These are phyloP conservation scores for Cepaea nemoralis DNA, from an alignment of 1,140 invertebrate genomes.

Conservation along the genomic window DNA sequence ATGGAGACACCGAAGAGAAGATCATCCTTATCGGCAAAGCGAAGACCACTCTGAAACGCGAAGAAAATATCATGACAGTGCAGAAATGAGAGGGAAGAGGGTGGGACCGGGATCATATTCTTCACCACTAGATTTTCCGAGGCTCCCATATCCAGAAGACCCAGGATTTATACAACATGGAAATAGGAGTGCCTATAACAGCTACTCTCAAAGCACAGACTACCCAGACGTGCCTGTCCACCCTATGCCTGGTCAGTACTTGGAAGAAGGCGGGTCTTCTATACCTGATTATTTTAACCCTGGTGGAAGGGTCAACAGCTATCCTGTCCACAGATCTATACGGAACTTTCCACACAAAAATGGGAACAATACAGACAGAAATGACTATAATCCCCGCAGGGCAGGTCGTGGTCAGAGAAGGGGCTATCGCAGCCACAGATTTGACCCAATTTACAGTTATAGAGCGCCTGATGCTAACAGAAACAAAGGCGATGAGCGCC, in stretches of 20 bases:
- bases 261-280: neutral
- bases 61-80: neutral
- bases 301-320: neutral
- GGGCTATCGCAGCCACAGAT: neutral
- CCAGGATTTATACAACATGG: neutral
- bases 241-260: neutral
- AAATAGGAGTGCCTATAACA: neutral
- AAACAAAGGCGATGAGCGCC: neutral
- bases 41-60: neutral
- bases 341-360: neutral
- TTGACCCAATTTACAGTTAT: neutral
- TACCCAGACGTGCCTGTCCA: neutral
- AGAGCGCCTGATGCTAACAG: neutral
- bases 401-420: neutral
- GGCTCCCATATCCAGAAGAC: neutral
- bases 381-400: neutral
- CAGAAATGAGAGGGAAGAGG: neutral
- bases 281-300: neutral
- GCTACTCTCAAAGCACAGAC: neutral
- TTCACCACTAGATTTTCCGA: neutral
- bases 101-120: neutral
- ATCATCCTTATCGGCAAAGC: conserved; percentile 15
- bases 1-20: conserved; percentile 4
- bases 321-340: neutral
- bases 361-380: neutral